A percentile compares a stretch with the other conserved stretches of the same genome.
Evolutionary conservation across 2,888 invertebrate species (phyloP).

Genomic region (Parnassius orleans): DNA sequence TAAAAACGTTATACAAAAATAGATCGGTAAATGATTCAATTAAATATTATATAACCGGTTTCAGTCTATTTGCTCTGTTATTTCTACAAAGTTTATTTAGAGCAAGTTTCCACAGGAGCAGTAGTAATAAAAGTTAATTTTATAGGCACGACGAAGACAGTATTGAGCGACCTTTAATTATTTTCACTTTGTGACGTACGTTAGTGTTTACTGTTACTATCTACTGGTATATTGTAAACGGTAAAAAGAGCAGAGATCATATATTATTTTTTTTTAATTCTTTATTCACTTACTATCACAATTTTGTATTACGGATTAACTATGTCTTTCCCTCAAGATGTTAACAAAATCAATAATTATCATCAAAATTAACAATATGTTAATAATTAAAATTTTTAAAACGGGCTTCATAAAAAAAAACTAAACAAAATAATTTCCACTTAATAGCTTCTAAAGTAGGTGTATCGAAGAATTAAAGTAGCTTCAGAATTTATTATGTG

Average conservation of each 20-base stretch:
- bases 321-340: no score
- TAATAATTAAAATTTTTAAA: no score
- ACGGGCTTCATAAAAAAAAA: no score
- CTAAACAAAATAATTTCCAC: no score
- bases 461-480: no score
- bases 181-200: not conserved
- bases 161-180: not conserved
- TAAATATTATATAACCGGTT: not conserved
- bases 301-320: no score
- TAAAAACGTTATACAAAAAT: not conserved
- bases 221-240: not conserved
- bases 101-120: conserved; percentile 18
- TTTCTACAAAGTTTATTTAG: conserved; percentile 21
- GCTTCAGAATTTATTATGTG: no score
- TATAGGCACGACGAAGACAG: not conserved
- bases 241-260: not conserved
- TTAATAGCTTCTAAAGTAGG: no score
- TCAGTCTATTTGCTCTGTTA: conserved; percentile 18
- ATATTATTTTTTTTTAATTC: not conserved
- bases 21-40: not conserved
- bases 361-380: no score
- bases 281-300: no score
- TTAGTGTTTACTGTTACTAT: not conserved
- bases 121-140: not conserved
- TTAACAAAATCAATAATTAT: not conserved